These are phyloP conservation scores for Cydia pomonella DNA, from an alignment of 1,140 invertebrate genomes.

Conservation along the genomic window DNA sequence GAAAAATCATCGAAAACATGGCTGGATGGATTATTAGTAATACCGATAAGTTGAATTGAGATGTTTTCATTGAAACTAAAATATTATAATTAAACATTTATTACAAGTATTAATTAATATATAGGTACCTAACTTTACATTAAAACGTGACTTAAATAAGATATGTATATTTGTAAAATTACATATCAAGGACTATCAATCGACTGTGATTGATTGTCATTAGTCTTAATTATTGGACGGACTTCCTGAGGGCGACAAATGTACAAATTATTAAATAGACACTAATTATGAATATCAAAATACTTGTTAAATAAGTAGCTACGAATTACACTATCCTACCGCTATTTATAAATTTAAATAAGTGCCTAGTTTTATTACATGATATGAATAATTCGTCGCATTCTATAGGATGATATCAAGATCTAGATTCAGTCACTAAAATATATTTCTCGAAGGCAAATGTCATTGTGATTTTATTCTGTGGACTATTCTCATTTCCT, in stretches of 20 bases:
- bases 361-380: background rate
- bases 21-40: background rate
- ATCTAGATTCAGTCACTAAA: background rate
- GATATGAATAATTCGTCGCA: background rate
- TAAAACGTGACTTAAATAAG: constrained; percentile 20
- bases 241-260: constrained; percentile 52
- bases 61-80: background rate
- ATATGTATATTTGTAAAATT: constrained; percentile 9
- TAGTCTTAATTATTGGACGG: constrained; percentile 59
- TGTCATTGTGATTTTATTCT: background rate
- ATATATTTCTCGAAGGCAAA: background rate
- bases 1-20: background rate
- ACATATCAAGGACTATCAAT: constrained; percentile 5
- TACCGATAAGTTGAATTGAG: background rate
- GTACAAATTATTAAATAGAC: constrained; percentile 16
- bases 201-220: constrained; percentile 35
- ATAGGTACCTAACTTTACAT: background rate
- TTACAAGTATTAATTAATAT: constrained; percentile 9
- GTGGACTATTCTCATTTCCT: background rate
- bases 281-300: background rate
- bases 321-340: background rate
- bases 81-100: constrained; percentile 27
- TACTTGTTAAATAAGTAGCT: background rate
- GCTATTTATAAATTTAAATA: background rate
- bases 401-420: background rate